A percentile compares a stretch with the other conserved stretches of the same genome.
phyloP scores from a whole-genome alignment of 1,140 invertebrate genomes.

The Drosophila gunungcola region DNA sequence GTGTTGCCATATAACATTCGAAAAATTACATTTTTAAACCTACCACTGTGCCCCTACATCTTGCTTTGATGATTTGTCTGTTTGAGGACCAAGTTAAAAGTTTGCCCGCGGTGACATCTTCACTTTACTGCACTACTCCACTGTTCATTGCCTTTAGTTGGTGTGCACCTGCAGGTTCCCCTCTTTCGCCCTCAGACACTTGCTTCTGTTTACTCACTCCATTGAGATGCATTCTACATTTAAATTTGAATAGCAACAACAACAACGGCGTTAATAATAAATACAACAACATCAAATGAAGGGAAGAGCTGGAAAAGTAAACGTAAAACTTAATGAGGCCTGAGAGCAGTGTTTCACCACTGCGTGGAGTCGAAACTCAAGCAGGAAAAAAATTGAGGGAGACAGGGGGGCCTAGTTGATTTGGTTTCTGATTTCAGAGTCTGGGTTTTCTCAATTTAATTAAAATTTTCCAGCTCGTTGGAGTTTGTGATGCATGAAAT shows the following conservation, averaged over 20 bases:
- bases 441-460: constrained; percentile 71
- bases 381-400: background rate
- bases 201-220: constrained; percentile 15
- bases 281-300: constrained; percentile 45
- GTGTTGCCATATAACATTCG: too few species aligned
- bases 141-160: constrained; percentile 72
- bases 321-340: constrained; percentile 75
- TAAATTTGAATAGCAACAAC: constrained; percentile 72
- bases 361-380: constrained; percentile 9
- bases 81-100: constrained; percentile 22
- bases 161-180: constrained; percentile 53
- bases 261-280: constrained; percentile 54
- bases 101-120: constrained; percentile 63
- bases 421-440: constrained; percentile 54
- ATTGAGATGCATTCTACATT: constrained; percentile 57
- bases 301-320: constrained; percentile 44
- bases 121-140: constrained; percentile 60
- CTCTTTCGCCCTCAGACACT: constrained; percentile 2
- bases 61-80: constrained; percentile 36
- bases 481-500: constrained; percentile 66
- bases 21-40: too few species aligned
- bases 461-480: constrained; percentile 78
- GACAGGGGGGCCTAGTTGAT: constrained; percentile 20
- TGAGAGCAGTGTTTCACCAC: constrained; percentile 45
- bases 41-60: background rate